phyloP scores from a whole-genome alignment of 2,113 vertebrate genomes.

The Colinus virginianus region DNA sequence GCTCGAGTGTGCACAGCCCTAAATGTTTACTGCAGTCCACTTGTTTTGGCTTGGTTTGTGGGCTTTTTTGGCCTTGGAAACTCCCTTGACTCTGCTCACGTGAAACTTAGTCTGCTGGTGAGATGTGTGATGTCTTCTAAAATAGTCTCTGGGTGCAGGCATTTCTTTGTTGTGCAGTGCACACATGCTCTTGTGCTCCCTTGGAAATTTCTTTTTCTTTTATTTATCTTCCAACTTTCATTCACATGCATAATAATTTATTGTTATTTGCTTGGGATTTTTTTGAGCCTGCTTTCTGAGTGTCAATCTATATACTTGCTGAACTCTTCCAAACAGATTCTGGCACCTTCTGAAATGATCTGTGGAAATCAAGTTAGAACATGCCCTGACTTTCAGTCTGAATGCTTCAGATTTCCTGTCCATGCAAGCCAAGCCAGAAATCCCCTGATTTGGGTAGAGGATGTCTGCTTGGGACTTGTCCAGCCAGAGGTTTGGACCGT shows the following conservation, averaged over 20 bases:
- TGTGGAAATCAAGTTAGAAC: background rate
- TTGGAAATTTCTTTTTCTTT: background rate
- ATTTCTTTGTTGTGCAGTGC: background rate
- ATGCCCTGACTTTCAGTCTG: accelerated
- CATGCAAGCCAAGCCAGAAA: accelerated
- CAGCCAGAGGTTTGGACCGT: background rate
- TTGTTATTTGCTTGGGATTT: background rate
- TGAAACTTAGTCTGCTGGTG: background rate
- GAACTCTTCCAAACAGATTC: background rate
- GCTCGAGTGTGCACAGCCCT: background rate
- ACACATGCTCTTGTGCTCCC: accelerated
- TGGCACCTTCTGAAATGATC: background rate
- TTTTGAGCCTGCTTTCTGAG: background rate
- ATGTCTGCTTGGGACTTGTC: background rate
- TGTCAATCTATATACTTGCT: background rate
- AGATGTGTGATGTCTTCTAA: background rate
- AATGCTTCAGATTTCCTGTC: background rate
- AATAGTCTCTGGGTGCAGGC: background rate
- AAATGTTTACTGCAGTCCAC: background rate
- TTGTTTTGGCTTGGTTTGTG: background rate
- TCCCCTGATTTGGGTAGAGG: background rate
- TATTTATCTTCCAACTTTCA: background rate
- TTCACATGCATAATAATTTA: background rate
- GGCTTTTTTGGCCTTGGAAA: background rate
- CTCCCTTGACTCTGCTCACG: accelerated